Evolutionary conservation across 2,797 vertebrate species (phyloP), one percentile per base, ranked within the genome.

Genomic region (Siniperca undulata): DNA sequence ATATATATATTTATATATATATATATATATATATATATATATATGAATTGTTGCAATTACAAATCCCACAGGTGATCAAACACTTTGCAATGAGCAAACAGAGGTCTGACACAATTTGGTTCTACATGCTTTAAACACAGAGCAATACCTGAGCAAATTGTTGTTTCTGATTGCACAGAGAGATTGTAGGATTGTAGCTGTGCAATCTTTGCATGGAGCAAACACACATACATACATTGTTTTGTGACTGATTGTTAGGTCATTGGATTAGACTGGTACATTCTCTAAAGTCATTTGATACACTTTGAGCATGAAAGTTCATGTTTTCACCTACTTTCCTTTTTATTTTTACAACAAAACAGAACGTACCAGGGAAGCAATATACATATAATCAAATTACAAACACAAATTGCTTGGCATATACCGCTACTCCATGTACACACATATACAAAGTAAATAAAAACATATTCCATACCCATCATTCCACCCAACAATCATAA

Each of bases 31-130:
- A 36, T 36, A 36, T 36, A 36, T 36, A 36, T 36, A 36, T 81
- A 73, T 83, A 89, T 81, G 82, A 91, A 89, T 88, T 87, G 89
- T 88, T 90, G 85, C 83, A 83, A 92, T 91, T 89, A 85, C 73
- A 90, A 83, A 86, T 76, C 71, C 65, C 58, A 86, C 89, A 94
- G 91, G 87, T 92, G 89, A 93, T 92, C 88, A 95, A 92, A 94
- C 86, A 93, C 76, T 88, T 83, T 75, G 81, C 73, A 83, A 62
- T 79, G 83, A 88, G 88, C 85, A 91, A 94, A 94, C 79, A 93
- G n/a, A 85, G 64, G 59, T 81, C 81, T 83, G 75, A 84, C 71
- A 77, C 34, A 7, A 64, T 40, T 27, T 27, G 4, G 64, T 64
- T 77, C 20, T 1, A 74, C 79, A 82, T 40, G 22, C 77, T 76